Conservation (phyloP, 2,113 vertebrate species). For the Oceanodroma tethys region DNA sequence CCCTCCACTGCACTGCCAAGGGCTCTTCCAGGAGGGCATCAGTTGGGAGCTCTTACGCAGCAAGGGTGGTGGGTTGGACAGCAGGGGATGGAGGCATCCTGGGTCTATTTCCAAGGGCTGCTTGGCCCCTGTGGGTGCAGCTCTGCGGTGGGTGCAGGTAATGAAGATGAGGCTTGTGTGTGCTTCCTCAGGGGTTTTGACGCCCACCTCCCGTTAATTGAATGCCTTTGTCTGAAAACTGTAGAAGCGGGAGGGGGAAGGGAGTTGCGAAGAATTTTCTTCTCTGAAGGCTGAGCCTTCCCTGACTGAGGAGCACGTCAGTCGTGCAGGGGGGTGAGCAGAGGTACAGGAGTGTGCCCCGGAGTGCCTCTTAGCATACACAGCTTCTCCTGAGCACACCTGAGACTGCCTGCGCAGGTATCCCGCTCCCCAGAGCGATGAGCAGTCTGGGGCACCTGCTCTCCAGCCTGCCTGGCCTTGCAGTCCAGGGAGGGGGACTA, state of each 20-base stretch:
- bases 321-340: accelerated
- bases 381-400: background rate
- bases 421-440: accelerated
- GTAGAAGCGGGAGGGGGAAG: background rate
- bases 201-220: accelerated
- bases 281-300: background rate
- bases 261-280: background rate
- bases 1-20: background rate
- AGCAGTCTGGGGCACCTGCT: background rate
- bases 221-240: background rate
- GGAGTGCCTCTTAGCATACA: background rate
- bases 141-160: background rate
- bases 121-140: background rate
- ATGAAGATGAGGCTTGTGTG: background rate
- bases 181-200: background rate
- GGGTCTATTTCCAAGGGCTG: background rate
- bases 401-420: background rate
- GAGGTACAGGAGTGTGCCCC: accelerated
- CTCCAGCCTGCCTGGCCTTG: background rate
- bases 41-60: background rate
- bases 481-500: background rate
- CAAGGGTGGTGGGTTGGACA: background rate
- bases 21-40: background rate
- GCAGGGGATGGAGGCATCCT: background rate
- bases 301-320: accelerated